These are phyloP conservation scores for Phalloptychus januarius DNA, from an alignment of 2,797 vertebrate species.

Conservation along the genomic window DNA sequence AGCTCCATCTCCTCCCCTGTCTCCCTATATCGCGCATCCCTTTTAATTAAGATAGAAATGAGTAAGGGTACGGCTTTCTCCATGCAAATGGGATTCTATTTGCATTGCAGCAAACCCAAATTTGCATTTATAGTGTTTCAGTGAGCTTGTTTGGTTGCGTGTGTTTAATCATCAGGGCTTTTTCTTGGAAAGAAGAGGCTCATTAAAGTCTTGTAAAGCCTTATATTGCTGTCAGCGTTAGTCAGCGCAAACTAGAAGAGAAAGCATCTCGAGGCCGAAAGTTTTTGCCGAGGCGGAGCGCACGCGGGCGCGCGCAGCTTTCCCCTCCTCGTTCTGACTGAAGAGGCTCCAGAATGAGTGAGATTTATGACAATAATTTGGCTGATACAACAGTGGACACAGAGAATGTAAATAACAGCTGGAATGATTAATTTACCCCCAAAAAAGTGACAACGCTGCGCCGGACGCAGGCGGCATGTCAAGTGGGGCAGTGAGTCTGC, in stretches of 20 bases:
- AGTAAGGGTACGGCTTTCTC: slow-evolving; percentile 43
- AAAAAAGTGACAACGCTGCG: slow-evolving; percentile 68
- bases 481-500: slow-evolving; percentile 51
- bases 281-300: slow-evolving; percentile 33
- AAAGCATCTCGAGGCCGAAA: slow-evolving; percentile 32
- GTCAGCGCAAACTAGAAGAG: slow-evolving; percentile 32
- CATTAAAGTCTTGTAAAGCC: slow-evolving; percentile 56
- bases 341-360: slow-evolving; percentile 42
- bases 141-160: slow-evolving; percentile 59
- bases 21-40: slow-evolving; percentile 35
- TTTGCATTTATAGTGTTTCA: slow-evolving; percentile 81
- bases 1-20: slow-evolving; percentile 21
- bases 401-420: slow-evolving; percentile 73
- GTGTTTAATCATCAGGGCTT: slow-evolving; percentile 63
- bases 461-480: slow-evolving; percentile 53
- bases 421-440: slow-evolving; percentile 72
- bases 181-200: slow-evolving; percentile 48
- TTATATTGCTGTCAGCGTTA: slow-evolving; percentile 36
- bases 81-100: slow-evolving; percentile 63
- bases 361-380: slow-evolving; percentile 68
- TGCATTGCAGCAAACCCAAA: slow-evolving; percentile 58
- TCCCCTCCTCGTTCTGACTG: slow-evolving; percentile 23
- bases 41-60: slow-evolving; percentile 62
- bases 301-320: fast-evolving
- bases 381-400: slow-evolving; percentile 57